Evolutionary conservation across 2,888 invertebrate genomes (phyloP).

Genomic region (Chalcosyrphus nemorum): DNA sequence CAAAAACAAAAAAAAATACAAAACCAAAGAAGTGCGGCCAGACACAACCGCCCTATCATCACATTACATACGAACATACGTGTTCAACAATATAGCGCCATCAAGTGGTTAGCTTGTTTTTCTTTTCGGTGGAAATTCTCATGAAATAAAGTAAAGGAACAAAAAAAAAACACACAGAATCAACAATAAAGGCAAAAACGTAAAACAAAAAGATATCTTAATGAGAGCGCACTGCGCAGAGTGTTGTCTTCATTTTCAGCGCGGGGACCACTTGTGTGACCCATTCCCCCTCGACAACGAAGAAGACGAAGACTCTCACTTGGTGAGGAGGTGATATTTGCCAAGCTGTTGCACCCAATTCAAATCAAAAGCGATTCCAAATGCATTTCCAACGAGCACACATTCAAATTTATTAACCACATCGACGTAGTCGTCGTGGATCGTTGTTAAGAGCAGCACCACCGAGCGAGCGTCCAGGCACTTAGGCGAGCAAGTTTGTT

Average conservation of each 20-base stretch:
- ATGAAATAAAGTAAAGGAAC: constrained; percentile 37
- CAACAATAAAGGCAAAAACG: constrained; percentile 20
- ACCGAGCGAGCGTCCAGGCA: constrained; percentile 24
- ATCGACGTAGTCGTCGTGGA: constrained; percentile 8
- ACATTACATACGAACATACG: constrained; percentile 38
- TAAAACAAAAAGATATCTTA: constrained; percentile 61
- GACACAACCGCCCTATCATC: constrained; percentile 51
- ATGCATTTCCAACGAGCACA: constrained; percentile 59
- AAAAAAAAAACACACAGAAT: constrained; percentile 9
- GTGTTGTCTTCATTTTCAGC: constrained; percentile 66
- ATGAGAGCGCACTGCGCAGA: constrained; percentile 60
- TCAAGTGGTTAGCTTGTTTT: constrained; percentile 49
- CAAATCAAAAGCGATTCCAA: constrained; percentile 64
- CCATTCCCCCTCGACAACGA: constrained; percentile 42
- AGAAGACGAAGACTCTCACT: too few relatives aligned
- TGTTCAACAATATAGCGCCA: constrained; percentile 65
- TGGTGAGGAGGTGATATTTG: constrained; percentile 43
- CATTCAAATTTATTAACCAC: constrained; percentile 73
- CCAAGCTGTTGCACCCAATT: constrained; percentile 67
- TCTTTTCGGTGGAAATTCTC: constrained; percentile 40
- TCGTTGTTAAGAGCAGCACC: constrained; percentile 11
- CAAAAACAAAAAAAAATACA: too few relatives aligned
- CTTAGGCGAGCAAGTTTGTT: constrained; percentile 61
- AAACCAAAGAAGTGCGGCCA: constrained; percentile 35
- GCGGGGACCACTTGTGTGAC: constrained; percentile 44